Conservation (phyloP, 2,888 invertebrate species). For the Drosophila flavopinicola region DNA sequence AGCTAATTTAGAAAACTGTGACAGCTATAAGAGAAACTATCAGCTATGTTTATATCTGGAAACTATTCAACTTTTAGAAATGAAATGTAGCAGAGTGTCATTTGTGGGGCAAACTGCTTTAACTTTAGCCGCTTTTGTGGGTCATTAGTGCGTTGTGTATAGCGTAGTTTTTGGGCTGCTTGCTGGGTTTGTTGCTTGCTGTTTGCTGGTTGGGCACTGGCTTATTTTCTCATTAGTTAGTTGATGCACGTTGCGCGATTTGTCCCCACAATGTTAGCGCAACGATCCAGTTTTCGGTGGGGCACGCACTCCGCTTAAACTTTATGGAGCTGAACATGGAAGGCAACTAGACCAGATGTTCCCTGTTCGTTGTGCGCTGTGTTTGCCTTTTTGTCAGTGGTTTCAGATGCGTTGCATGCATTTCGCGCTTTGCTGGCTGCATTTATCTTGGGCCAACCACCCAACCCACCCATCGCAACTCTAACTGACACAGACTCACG, state of each 20-base stretch:
- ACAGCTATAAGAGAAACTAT: no score
- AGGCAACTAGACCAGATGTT: conserved; percentile 18
- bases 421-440: conserved; percentile 51
- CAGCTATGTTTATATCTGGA: neutral
- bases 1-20: no score
- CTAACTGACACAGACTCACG: conserved; percentile 4
- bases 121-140: conserved; percentile 51
- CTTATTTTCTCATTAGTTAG: conserved; percentile 75
- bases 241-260: conserved; percentile 71
- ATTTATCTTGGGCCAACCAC: conserved; percentile 29
- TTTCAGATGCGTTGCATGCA: conserved; percentile 52
- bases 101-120: conserved; percentile 18
- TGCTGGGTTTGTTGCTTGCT: conserved; percentile 2
- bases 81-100: conserved; percentile 15
- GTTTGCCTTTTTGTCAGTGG: conserved; percentile 32
- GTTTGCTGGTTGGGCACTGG: conserved; percentile 22
- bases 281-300: conserved; percentile 27
- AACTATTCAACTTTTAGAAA: neutral
- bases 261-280: conserved; percentile 67
- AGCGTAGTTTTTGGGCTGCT: conserved; percentile 40
- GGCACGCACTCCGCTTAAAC: conserved; percentile 43
- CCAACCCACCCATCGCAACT: conserved; percentile 7
- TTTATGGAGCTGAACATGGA: conserved; percentile 31
- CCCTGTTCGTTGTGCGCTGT: conserved; percentile 24
- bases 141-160: conserved; percentile 65